Conservation (phyloP, 64 coral and sea anemone species). For the Pocillopora damicornis region DNA sequence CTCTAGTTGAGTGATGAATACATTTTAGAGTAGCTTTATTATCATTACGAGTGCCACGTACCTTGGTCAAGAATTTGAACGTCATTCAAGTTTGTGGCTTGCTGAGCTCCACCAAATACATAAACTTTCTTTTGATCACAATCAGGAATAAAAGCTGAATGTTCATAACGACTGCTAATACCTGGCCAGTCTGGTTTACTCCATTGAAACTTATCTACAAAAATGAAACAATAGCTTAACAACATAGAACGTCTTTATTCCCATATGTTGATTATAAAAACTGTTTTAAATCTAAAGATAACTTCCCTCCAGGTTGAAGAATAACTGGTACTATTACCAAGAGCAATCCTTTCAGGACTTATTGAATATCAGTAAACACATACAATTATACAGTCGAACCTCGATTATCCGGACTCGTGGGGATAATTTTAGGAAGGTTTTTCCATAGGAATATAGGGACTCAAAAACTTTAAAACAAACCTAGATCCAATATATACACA, state of each 20-base stretch:
- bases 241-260: neutral
- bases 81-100: constrained; percentile 88
- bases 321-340: neutral
- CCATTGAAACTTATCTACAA: constrained; percentile 75
- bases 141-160: constrained; percentile 75
- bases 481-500: constrained; percentile 71
- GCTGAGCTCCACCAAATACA: constrained; percentile 94
- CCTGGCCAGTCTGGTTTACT: constrained; percentile 69
- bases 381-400: no score
- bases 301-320: no score
- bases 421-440: neutral
- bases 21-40: no score
- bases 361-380: no score
- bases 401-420: no score
- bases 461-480: constrained; percentile 21
- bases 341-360: no score
- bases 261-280: no score
- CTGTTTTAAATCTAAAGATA: no score
- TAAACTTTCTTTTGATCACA: constrained; percentile 52
- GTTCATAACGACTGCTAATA: constrained; percentile 81
- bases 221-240: neutral
- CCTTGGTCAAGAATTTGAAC: constrained; percentile 77
- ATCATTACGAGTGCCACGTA: neutral
- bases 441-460: neutral
- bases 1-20: no score